These are phyloP conservation scores for Anser cygnoides DNA, from an alignment of 2,113 vertebrate species.

Conservation along the genomic window DNA sequence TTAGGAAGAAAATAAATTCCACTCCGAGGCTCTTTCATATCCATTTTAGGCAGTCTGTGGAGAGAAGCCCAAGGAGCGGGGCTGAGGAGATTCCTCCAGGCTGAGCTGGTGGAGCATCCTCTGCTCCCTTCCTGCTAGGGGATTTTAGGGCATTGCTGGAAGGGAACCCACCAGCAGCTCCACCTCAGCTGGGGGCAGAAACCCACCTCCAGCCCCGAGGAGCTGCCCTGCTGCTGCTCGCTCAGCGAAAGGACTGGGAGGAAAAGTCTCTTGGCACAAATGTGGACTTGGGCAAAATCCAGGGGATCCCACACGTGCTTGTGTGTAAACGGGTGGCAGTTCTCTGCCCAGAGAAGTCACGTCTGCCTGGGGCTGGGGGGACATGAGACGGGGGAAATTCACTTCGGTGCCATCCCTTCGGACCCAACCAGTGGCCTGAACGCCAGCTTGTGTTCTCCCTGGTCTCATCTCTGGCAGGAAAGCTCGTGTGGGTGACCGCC, in stretches of 20 bases:
- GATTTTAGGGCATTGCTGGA: not conserved
- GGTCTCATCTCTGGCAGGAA: not conserved
- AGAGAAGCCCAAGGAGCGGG: constrained; percentile 31
- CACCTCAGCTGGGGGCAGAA: not conserved
- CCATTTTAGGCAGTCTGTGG: constrained; percentile 63
- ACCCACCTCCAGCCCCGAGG: not conserved
- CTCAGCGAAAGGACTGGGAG: not conserved
- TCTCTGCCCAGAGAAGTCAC: not conserved
- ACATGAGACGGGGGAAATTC: too few species aligned
- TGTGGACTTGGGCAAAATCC: not conserved
- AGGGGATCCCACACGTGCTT: not conserved
- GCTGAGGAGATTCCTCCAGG: constrained; percentile 45
- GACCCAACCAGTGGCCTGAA: not conserved
- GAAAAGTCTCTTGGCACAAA: rapidly evolving
- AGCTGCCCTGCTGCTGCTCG: not conserved
- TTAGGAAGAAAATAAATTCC: constrained; percentile 60
- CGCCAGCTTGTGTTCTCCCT: rapidly evolving
- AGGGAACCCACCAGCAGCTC: not conserved
- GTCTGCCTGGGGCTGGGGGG: not conserved
- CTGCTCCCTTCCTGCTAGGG: not conserved
- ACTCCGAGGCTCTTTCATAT: constrained; percentile 6
- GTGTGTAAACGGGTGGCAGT: not conserved
- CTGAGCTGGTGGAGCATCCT: not conserved
- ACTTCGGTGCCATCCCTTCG: not conserved
- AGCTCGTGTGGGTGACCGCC: not conserved